Conservation (phyloP, 2,113 vertebrate genomes). For the Python bivittatus region DNA sequence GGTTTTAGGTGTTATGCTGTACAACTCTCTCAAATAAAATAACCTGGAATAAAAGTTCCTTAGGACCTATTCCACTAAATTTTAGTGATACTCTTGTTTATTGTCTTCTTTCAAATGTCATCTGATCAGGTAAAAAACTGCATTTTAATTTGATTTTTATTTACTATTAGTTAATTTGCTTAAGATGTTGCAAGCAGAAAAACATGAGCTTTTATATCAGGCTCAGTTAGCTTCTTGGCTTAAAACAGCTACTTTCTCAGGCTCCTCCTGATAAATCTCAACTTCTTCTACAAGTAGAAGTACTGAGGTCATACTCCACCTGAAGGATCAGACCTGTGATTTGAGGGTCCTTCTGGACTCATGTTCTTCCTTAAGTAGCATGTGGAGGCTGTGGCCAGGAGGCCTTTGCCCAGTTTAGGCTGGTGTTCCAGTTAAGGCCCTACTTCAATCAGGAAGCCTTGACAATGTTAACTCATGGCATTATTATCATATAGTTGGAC, state of each 20-base stretch:
- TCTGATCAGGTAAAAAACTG: not conserved
- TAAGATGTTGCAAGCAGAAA: not conserved
- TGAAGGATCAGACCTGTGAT: not conserved
- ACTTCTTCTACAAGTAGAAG: not conserved
- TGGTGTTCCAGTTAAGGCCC: too few relatives aligned
- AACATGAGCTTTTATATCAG: not conserved
- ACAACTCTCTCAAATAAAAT: not conserved
- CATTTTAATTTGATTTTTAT: not conserved
- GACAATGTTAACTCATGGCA: not conserved
- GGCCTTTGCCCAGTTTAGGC: not conserved
- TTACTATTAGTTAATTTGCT: not conserved
- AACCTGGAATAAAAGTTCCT: not conserved
- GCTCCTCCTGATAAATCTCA: not conserved
- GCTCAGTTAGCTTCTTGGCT: not conserved
- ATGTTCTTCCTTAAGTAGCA: too few relatives aligned
- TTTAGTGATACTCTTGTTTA: not conserved
- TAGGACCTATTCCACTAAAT: not conserved
- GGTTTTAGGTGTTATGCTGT: not conserved
- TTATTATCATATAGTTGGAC: not conserved
- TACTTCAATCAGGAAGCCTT: not conserved
- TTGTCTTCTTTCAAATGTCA: not conserved
- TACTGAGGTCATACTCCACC: not conserved
- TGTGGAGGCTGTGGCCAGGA: too few relatives aligned
- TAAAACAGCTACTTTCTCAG: not conserved
- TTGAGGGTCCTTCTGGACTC: not conserved